These are phyloP conservation scores for Nemurella pictetii DNA, from an alignment of 2,888 invertebrate species.

Conservation along the genomic window DNA sequence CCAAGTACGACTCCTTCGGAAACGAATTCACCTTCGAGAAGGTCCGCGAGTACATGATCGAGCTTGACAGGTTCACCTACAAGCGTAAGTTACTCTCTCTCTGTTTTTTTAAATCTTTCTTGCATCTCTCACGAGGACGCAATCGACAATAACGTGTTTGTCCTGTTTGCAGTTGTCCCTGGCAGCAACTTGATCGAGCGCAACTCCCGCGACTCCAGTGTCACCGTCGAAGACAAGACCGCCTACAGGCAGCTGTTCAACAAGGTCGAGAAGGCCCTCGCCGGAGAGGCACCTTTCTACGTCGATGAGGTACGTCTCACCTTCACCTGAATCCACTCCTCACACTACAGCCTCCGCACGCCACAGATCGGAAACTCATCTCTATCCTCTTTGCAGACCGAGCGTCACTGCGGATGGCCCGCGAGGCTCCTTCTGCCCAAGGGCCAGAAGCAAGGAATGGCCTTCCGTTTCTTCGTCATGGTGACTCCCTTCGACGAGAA, in stretches of 20 bases:
- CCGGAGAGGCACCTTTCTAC: slow-evolving; percentile 58
- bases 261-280: slow-evolving; percentile 60
- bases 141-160: neutral
- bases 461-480: slow-evolving; percentile 65
- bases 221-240: slow-evolving; percentile 64
- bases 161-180: slow-evolving; percentile 52
- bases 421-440: slow-evolving; percentile 70
- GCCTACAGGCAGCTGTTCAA: slow-evolving; percentile 66
- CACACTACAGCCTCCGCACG: neutral
- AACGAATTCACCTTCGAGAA: slow-evolving; percentile 58
- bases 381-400: slow-evolving; percentile 39
- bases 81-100: slow-evolving; percentile 49
- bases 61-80: slow-evolving; percentile 65
- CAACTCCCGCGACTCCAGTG: slow-evolving; percentile 67
- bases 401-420: slow-evolving; percentile 69
- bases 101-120: neutral
- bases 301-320: slow-evolving; percentile 44
- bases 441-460: slow-evolving; percentile 67
- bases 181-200: slow-evolving; percentile 71
- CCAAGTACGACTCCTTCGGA: slow-evolving; percentile 64
- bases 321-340: neutral
- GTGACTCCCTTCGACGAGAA: slow-evolving; percentile 51
- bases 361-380: neutral
- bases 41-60: slow-evolving; percentile 66
- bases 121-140: neutral